Percentiles rank a stretch among this genome's conserved stretches.
Conservation (phyloP, 2,113 vertebrate genomes). For the Nannospalax galili region DNA sequence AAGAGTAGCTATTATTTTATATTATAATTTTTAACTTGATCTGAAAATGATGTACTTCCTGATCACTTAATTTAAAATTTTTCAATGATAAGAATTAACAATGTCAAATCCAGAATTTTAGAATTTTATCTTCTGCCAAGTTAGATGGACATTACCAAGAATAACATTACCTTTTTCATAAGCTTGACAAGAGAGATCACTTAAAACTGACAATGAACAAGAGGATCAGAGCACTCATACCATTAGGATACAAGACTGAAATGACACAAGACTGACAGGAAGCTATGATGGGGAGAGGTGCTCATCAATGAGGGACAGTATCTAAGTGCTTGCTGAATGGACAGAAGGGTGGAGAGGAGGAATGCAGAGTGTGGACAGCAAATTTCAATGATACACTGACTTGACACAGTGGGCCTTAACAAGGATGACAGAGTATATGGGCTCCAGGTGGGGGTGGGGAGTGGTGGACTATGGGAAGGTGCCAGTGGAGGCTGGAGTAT, state of each 20-base stretch:
- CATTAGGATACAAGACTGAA: neutral
- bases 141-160: neutral
- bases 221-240: neutral
- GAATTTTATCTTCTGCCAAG: neutral
- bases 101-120: neutral
- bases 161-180: neutral
- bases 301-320: neutral
- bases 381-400: no score
- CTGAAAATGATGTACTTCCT: neutral
- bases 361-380: neutral
- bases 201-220: neutral
- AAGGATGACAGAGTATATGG: no score
- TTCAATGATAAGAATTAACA: neutral
- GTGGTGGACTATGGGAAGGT: no score
- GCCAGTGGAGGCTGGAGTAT: no score
- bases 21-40: constrained; percentile 18
- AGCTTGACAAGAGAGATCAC: neutral
- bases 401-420: no score
- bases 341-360: no score
- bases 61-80: neutral
- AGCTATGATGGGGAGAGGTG: neutral
- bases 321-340: neutral
- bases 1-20: neutral
- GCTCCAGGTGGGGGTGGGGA: no score
- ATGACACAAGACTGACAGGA: neutral